phyloP scores from a whole-genome alignment of 1,140 invertebrate genomes.

The Bombus confusus region DNA sequence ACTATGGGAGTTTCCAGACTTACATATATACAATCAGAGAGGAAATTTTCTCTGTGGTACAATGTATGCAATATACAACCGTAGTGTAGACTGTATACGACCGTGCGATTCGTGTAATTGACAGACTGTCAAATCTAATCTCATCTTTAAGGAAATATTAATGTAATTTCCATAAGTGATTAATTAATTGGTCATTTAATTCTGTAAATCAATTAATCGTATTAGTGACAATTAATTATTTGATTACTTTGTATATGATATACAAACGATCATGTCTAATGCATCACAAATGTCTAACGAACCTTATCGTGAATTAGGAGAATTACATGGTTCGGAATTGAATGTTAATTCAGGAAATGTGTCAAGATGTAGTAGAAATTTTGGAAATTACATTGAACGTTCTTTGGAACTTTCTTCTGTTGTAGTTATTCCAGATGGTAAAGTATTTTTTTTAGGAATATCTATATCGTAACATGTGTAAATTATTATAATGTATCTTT shows the following conservation, averaged over 20 bases:
- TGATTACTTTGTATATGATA: slow-evolving; percentile 1
- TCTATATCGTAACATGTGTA: slow-evolving; percentile 3
- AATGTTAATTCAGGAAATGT: slow-evolving; percentile 61
- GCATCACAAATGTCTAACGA: slow-evolving; percentile 70
- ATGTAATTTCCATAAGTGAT: slow-evolving; percentile 15
- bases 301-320: slow-evolving; percentile 76
- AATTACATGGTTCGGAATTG: slow-evolving; percentile 73
- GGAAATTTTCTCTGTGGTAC: too few relatives aligned
- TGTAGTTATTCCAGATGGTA: slow-evolving; percentile 92
- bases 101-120: neutral
- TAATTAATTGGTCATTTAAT: neutral
- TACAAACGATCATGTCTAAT: slow-evolving; percentile 66
- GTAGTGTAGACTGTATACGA: too few relatives aligned
- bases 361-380: slow-evolving; percentile 55
- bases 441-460: slow-evolving; percentile 39
- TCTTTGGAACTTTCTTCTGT: slow-evolving; percentile 92
- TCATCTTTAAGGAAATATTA: neutral
- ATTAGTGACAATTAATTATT: neutral
- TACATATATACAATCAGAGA: too few relatives aligned
- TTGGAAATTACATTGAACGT: slow-evolving; percentile 79
- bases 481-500: slow-evolving; percentile 52
- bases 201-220: neutral
- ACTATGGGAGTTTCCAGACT: too few relatives aligned
- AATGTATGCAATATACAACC: too few relatives aligned
- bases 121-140: neutral